These are phyloP conservation scores for Gasteruption jaculator DNA, from an alignment of 2,888 invertebrate species.

Conservation along the genomic window DNA sequence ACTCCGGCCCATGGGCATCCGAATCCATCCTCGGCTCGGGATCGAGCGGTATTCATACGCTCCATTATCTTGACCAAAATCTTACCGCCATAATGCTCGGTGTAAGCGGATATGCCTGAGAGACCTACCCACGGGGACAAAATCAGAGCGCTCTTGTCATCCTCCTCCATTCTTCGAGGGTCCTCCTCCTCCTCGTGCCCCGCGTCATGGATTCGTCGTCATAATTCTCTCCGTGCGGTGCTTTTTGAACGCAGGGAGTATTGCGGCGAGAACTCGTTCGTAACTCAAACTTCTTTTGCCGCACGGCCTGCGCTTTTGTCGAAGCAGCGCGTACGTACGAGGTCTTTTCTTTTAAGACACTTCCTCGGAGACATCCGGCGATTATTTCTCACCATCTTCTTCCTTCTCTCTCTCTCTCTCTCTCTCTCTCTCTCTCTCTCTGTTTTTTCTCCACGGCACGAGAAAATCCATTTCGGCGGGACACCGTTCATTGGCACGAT, in stretches of 20 bases:
- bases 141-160: slow-evolving; percentile 22
- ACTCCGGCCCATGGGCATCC: neutral
- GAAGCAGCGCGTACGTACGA: no score
- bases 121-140: slow-evolving; percentile 32
- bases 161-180: slow-evolving; percentile 27
- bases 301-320: no score
- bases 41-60: slow-evolving; percentile 17
- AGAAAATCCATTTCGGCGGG: slow-evolving; percentile 44
- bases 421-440: slow-evolving; percentile 9
- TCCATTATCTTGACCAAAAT: slow-evolving; percentile 32
- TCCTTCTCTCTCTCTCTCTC: slow-evolving; percentile 14
- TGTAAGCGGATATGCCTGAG: slow-evolving; percentile 51
- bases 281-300: slow-evolving; percentile 8
- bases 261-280: slow-evolving; percentile 1
- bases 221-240: slow-evolving; percentile 30
- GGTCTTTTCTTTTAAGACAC: no score
- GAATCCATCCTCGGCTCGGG: slow-evolving; percentile 2
- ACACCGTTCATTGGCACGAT: slow-evolving; percentile 46
- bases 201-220: slow-evolving; percentile 33
- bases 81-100: slow-evolving; percentile 40
- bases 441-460: slow-evolving; percentile 28
- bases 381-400: no score
- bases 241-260: no score
- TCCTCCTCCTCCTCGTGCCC: slow-evolving; percentile 6
- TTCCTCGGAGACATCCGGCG: no score